Evolutionary conservation across 2,113 vertebrate genomes (phyloP), one percentile per base, ranked within the genome.

Genomic region (Rostratula benghalensis): DNA sequence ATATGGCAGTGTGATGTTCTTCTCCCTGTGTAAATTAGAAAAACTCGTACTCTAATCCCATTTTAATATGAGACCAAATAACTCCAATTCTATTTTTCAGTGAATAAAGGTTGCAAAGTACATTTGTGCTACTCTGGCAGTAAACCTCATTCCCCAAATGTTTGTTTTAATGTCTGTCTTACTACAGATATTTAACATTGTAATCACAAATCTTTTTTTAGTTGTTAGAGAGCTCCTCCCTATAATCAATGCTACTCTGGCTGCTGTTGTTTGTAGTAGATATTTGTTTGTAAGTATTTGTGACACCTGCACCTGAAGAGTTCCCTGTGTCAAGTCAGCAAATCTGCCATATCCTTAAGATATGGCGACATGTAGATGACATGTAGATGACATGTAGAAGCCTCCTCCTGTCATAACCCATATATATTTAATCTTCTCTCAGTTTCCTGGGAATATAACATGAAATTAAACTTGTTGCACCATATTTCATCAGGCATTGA

Each of bases 221-320:
- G 25, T 8, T 56, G 33, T 68, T 64, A 10, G 65, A 76, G 63
- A 83, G 13, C 14, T 2, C 1, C 59, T 70, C 21, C 27, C 10
- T 2, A 0, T 33, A 46, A 10, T 6, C 3, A 1, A 2, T 19
- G 8, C 27, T 60, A 5, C 10, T 68, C 18, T 54, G n/a, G 22
- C 18, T 69, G 35, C 54, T 86, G 28, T 33, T 65, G 5, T 51
- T 69, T 51, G 12, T 1, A 4, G 23, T 30, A 9, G 16, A 16
- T 59, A 7, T 59, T 59, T 63, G 31, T n/a, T 50, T 54, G 19
- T 41, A 30, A 24, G 25, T 71, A 4, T 65, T 46, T 76, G 46
- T 59, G 27, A 39, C 22, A 25, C 11, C 30, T 53, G 11, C 39
- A 53, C 3, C 5, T 80, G 43, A 13, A 5, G 25, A 17, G 41